Evolutionary conservation across 2,888 invertebrate species (phyloP).

Genomic region (Prosapia bicincta): DNA sequence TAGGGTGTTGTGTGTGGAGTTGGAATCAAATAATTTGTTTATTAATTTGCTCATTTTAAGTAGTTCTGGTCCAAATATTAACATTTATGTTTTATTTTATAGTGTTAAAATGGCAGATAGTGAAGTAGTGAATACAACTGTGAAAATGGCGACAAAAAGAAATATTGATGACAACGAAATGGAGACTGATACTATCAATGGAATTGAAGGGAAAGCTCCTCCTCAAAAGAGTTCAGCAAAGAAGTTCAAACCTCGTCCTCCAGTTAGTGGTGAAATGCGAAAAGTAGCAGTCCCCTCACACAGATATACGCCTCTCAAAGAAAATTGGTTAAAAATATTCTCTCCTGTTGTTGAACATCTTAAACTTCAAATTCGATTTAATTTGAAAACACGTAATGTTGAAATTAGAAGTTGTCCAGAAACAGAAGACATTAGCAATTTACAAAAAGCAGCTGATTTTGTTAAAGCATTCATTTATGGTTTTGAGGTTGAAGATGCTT

Average conservation of each 20-base stretch:
- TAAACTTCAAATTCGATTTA: conserved; percentile 90
- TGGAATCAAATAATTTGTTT: too few relatives aligned
- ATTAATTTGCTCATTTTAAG: too few relatives aligned
- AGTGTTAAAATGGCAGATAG: background rate
- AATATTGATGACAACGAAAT: conserved; percentile 46
- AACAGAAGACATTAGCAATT: conserved; percentile 79
- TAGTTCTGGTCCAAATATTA: too few relatives aligned
- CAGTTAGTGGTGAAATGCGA: conserved; percentile 53
- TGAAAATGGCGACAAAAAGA: conserved; percentile 16
- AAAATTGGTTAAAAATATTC: conserved; percentile 96
- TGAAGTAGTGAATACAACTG: background rate
- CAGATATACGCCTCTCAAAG: conserved; percentile 90
- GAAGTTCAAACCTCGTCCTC: conserved; percentile 46
- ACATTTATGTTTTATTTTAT: too few relatives aligned
- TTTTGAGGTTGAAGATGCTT: conserved; percentile 95
- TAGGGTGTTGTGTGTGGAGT: too few relatives aligned
- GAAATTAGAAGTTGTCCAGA: conserved; percentile 71
- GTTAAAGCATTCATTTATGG: conserved; percentile 94
- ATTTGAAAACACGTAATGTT: conserved; percentile 85
- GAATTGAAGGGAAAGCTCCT: conserved; percentile 54
- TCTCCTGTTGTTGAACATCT: conserved; percentile 95
- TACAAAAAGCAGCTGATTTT: conserved; percentile 98
- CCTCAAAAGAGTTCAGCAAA: conserved; percentile 49
- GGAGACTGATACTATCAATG: conserved; percentile 64
- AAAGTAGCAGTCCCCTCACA: conserved; percentile 90